Evolutionary conservation across 1,140 invertebrate species (phyloP).

Genomic region (Polyergus mexicanus): DNA sequence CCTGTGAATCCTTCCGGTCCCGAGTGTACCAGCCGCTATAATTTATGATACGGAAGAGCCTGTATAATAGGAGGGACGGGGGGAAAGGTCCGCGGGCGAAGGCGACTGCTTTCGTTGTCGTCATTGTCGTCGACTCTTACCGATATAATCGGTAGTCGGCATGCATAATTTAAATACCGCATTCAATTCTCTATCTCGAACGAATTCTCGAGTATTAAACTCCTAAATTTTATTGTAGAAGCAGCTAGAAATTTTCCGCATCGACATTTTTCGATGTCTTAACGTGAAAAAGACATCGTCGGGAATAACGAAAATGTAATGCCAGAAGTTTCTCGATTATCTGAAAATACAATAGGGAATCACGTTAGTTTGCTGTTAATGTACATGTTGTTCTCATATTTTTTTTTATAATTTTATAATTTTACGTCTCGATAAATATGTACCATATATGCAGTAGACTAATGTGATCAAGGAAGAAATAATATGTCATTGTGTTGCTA

Average conservation of each 20-base stretch:
- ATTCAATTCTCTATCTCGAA: constrained; percentile 29
- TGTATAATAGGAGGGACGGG: constrained; percentile 23
- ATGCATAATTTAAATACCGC: constrained; percentile 46
- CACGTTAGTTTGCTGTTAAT: neutral
- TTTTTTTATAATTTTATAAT: constrained; percentile 13
- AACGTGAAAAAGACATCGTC: neutral
- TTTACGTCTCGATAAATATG: neutral
- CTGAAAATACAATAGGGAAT: neutral
- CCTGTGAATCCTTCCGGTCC: constrained; percentile 59
- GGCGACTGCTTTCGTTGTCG: constrained; percentile 46
- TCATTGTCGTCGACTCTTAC: constrained; percentile 24
- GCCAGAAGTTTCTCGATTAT: neutral
- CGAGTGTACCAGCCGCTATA: constrained; percentile 53
- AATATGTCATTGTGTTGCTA: neutral
- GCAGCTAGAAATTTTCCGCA: neutral
- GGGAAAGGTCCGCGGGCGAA: neutral
- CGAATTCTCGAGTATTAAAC: neutral
- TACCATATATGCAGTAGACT: neutral
- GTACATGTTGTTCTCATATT: neutral
- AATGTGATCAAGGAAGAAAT: neutral
- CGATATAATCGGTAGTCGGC: neutral
- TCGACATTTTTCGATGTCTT: neutral
- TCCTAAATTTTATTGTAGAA: neutral
- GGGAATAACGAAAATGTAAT: neutral
- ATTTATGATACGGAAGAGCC: constrained; percentile 62